phyloP scores from a whole-genome alignment of 2,113 vertebrate species.

The Nothocercus julius region DNA sequence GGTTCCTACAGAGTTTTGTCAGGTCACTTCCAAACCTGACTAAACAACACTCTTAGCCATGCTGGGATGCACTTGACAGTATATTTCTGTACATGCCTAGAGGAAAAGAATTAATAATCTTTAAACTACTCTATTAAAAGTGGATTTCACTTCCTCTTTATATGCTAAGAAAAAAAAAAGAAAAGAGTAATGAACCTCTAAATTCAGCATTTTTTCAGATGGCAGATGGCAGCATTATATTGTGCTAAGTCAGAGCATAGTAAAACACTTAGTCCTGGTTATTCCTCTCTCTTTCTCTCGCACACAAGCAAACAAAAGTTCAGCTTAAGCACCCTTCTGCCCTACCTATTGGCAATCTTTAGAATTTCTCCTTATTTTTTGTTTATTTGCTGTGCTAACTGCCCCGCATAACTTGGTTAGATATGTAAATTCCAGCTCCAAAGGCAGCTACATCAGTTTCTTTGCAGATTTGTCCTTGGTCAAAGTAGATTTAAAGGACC shows the following conservation, averaged over 20 bases:
- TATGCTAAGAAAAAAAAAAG: no score
- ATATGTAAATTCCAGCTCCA: neutral
- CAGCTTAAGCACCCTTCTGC: neutral
- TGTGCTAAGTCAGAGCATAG: neutral
- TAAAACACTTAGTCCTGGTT: neutral
- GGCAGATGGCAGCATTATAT: neutral
- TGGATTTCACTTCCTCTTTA: neutral
- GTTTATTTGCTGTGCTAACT: neutral
- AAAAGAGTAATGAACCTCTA: neutral
- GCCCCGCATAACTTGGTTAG: neutral
- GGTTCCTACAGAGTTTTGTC: neutral
- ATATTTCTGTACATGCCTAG: neutral
- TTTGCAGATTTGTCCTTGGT: neutral
- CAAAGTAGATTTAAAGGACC: neutral
- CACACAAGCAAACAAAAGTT: neutral
- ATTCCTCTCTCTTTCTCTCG: neutral
- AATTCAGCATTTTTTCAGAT: neutral
- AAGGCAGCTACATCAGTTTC: neutral
- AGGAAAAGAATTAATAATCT: neutral
- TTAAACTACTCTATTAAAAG: neutral
- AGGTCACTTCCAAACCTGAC: neutral
- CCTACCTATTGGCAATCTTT: neutral
- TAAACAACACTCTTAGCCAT: neutral
- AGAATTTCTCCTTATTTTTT: neutral
- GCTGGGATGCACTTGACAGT: neutral